These are phyloP conservation scores for Nesometra sesokonis DNA, from an alignment of 35 echinoderm and acorn worm species.

Conservation along the genomic window DNA sequence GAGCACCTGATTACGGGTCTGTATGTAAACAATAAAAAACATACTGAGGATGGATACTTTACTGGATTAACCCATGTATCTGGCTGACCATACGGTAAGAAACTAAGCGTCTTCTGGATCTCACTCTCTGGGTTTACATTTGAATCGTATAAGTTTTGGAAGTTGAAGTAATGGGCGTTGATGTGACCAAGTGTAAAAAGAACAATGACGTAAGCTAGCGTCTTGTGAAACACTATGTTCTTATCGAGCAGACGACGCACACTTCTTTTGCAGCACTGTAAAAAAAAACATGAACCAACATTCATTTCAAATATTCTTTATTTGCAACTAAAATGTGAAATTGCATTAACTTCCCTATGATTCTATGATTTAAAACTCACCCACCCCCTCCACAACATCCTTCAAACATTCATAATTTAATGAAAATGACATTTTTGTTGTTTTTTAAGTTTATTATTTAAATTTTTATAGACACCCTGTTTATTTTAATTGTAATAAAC, in stretches of 20 bases:
- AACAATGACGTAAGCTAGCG: slow-evolving; percentile 73
- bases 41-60: not conserved
- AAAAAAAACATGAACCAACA: not conserved
- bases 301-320: too few species aligned
- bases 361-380: too few species aligned
- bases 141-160: slow-evolving; percentile 42
- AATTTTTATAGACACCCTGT: too few species aligned
- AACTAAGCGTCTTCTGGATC: not conserved
- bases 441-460: too few species aligned
- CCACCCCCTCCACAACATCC: too few species aligned
- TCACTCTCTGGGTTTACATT: not conserved
- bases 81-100: not conserved
- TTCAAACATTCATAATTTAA: too few species aligned
- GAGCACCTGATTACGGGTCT: too few species aligned
- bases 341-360: too few species aligned
- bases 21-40: not conserved
- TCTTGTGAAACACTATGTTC: slow-evolving; percentile 91
- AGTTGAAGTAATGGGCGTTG: slow-evolving; percentile 71
- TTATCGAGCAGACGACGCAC: slow-evolving; percentile 90
- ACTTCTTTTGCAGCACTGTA: slow-evolving; percentile 74
- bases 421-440: too few species aligned
- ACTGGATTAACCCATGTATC: not conserved
- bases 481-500: too few species aligned
- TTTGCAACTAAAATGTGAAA: too few species aligned
- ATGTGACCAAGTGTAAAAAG: slow-evolving; percentile 74